Conservation (phyloP, 2,888 invertebrate genomes). For the Thymelicus lineola region DNA sequence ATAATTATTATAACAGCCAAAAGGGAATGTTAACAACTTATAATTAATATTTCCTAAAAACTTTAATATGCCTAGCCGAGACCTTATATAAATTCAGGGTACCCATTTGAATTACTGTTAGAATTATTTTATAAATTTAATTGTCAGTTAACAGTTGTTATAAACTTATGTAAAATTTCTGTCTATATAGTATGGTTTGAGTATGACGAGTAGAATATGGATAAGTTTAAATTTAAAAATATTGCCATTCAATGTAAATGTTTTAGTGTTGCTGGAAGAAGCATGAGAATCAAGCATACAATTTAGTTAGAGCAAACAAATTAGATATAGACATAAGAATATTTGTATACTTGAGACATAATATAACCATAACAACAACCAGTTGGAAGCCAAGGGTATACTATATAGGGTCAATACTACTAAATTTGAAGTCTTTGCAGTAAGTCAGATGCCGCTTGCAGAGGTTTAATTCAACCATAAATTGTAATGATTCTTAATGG, state of each 20-base stretch:
- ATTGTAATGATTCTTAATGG: too few relatives aligned
- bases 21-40: not conserved
- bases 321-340: too few relatives aligned
- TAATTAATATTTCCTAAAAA: not conserved
- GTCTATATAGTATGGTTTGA: too few relatives aligned
- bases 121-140: not conserved
- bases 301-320: too few relatives aligned
- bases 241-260: not conserved
- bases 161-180: too few relatives aligned
- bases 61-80: not conserved
- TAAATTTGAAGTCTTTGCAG: too few relatives aligned
- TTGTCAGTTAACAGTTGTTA: not conserved
- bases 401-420: too few relatives aligned
- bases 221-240: constrained; percentile 1
- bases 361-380: too few relatives aligned
- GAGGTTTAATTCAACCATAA: too few relatives aligned
- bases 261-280: not conserved
- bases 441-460: too few relatives aligned
- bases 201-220: not conserved
- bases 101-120: constrained; percentile 5
- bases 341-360: too few relatives aligned
- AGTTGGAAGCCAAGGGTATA: too few relatives aligned
- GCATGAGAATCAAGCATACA: not conserved
- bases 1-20: not conserved
- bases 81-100: not conserved